Evolutionary conservation across 2,888 invertebrate genomes (phyloP), one percentile per base, ranked within the genome.

Genomic region (Silvanus unidentatus): DNA sequence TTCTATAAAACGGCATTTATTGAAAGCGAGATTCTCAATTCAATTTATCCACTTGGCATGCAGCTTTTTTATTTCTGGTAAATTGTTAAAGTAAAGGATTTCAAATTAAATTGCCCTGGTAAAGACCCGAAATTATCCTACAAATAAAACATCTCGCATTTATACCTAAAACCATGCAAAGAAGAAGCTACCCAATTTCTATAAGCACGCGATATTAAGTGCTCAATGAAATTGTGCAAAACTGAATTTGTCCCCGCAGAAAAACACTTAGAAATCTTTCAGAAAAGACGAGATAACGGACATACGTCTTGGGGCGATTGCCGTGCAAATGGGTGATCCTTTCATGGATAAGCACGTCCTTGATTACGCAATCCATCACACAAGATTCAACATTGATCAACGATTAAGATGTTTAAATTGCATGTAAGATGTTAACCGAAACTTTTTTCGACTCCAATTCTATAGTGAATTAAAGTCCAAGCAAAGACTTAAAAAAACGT

Each of bases 351-450:
- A 65, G 62, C 52, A 58, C 53, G 62, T 63, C 59, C 54, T 53
- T 57, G 61, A 64, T 64, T 63, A 54, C 52, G 52, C 59, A 57
- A 64, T 65, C 62, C 57, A 64, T 64, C 64, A 64, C 64, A 64
- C 57, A 39, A 57, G 59, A 57, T 60, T 59, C 62, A 59, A 57
- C 60, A 55, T 57, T 58, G 63, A 65, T 64, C 59, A 55, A 49
- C 56, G 60, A 60, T 63, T 56, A 58, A 62, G 60, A 63, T 62
- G 63, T 58, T 62, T 55, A 60, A 62, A 63, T 63, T 62, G 59
- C 62, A 60, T 63, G 64, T 62, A 62, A 59, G 62, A 59, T 59
- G 58, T 56, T 50, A 52, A 59, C 48, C 45, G 55, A 12, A 22
- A 53, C 49, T 53, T 52, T 50, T 62, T 61, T 60, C 59, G 60